Percentiles rank a stretch among this genome's conserved stretches.
Conservation (phyloP, 2,888 invertebrate genomes). For the Hydropsyche betteni region DNA sequence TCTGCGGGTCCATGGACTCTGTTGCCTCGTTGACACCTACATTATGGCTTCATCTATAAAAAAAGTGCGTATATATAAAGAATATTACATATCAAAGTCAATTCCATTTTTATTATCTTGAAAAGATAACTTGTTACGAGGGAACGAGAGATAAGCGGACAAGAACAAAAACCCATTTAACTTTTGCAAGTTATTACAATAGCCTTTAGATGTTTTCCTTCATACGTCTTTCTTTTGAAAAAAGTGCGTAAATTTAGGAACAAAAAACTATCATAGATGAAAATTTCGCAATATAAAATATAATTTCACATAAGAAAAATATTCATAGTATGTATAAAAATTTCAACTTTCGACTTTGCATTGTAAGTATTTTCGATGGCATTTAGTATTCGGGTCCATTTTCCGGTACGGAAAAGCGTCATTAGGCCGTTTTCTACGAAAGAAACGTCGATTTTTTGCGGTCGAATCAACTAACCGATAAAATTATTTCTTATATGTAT, state of each 20-base stretch:
- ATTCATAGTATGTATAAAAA: no score
- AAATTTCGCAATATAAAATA: no score
- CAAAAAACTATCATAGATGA: not conserved
- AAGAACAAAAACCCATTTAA: constrained; percentile 39
- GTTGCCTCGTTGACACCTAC: constrained; percentile 36
- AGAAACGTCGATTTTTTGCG: constrained; percentile 29
- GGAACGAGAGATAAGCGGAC: constrained; percentile 22
- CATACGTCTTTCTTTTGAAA: constrained; percentile 5
- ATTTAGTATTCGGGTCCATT: constrained; percentile 29
- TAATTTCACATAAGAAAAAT: no score
- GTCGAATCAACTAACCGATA: constrained; percentile 39
- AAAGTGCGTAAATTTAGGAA: not conserved
- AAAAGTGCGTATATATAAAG: constrained; percentile 7
- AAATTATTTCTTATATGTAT: constrained; percentile 32
- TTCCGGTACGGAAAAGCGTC: constrained; percentile 30
- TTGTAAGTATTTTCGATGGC: constrained; percentile 15
- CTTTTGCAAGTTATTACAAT: constrained; percentile 36
- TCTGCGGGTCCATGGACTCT: constrained; percentile 47
- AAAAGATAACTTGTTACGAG: constrained; percentile 29
- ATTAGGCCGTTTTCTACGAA: constrained; percentile 24
- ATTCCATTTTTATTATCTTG: constrained; percentile 22
- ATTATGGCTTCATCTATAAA: constrained; percentile 45
- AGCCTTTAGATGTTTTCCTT: constrained; percentile 9
- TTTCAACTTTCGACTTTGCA: not conserved
- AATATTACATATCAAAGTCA: constrained; percentile 16